Evolutionary conservation across 2,888 invertebrate species (phyloP), one percentile per base, ranked within the genome.

Genomic region (Rotaria macrura): DNA sequence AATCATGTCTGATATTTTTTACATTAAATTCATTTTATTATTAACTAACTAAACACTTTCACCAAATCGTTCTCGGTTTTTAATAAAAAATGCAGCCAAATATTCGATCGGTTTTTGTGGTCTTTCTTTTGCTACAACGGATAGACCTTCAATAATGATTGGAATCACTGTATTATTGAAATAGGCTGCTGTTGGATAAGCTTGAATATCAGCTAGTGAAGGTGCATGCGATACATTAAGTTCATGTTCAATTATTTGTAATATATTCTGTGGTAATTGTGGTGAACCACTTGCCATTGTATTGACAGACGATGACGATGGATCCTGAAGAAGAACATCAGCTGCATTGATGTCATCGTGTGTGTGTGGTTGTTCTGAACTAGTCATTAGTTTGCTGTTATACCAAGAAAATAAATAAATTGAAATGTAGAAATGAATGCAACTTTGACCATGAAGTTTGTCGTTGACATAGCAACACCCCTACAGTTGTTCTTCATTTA

Each of bases 71-170:
- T 74, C 74, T 74, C 40, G 6, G 10, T 74, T 74, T 74, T 74
- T 74, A 74, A 74, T 74, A 40, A 74, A 40, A 74, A 74, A 74
- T 6, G 38, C 38, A 7, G 74, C 74, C 9, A 74, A 38, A 40
- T 38, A 74, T 74, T 74, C 74, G 23, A 74, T 74, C 5, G 74
- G 74, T 74, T 74, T 34, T 38, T 38, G 17, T 17, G 74, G 74
- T 40, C 74, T 7, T 74, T 74, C 74, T 40, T 74, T 74, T 38
- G 74, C 74, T 23, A 74, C 74, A 23, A 40, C 1, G 5, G 74
- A 20, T 74, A 74, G 23, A 20, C 74, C 74, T 74, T 74, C 74
- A 40, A 74, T 74, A 74, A 74, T 74, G 40, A 74, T 74, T 20
- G 74, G 74, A 40, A 40, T 74, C 6, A 74, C 74, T 74, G 74